phyloP scores from a whole-genome alignment of 2,113 vertebrate genomes.

The Osmerus eperlanus region DNA sequence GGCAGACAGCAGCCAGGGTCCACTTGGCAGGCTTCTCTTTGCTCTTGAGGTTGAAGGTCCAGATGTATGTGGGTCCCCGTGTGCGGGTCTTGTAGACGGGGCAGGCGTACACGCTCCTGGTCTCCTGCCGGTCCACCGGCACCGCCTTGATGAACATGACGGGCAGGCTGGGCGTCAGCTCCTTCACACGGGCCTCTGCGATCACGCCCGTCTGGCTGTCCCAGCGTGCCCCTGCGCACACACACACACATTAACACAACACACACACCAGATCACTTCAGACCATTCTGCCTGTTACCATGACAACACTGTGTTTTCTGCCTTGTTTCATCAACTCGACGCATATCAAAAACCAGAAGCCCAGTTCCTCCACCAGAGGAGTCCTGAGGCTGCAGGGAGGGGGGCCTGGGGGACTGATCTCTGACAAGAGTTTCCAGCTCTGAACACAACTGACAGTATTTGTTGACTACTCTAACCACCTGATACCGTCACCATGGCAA shows the following conservation, averaged over 20 bases:
- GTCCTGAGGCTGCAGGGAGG: slow-evolving; percentile 1
- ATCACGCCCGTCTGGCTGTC: slow-evolving; percentile 65
- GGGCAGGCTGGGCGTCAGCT: slow-evolving; percentile 70
- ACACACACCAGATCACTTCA: neutral
- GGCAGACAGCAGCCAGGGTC: slow-evolving; percentile 68
- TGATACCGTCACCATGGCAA: slow-evolving; percentile 1
- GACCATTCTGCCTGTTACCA: neutral
- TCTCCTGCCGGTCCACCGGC: slow-evolving; percentile 66
- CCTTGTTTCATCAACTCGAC: neutral
- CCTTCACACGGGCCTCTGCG: slow-evolving; percentile 68
- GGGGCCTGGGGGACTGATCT: slow-evolving; percentile 25
- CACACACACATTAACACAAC: neutral
- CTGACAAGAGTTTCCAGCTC: slow-evolving; percentile 18
- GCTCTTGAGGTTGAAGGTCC: slow-evolving; percentile 74
- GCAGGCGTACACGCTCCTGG: slow-evolving; percentile 69
- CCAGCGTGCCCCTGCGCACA: slow-evolving; percentile 66
- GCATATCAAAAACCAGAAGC: slow-evolving; percentile 9
- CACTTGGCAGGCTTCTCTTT: slow-evolving; percentile 71
- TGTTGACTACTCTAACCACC: slow-evolving; percentile 39
- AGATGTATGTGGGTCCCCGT: slow-evolving; percentile 69
- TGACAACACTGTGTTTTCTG: neutral
- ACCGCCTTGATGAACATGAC: slow-evolving; percentile 74
- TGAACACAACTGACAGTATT: neutral
- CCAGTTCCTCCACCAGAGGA: neutral
- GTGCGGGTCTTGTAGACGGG: slow-evolving; percentile 76